Base-by-base conservation (phyloP, 2,113 vertebrate species). In the Centropristis striata region DNA sequence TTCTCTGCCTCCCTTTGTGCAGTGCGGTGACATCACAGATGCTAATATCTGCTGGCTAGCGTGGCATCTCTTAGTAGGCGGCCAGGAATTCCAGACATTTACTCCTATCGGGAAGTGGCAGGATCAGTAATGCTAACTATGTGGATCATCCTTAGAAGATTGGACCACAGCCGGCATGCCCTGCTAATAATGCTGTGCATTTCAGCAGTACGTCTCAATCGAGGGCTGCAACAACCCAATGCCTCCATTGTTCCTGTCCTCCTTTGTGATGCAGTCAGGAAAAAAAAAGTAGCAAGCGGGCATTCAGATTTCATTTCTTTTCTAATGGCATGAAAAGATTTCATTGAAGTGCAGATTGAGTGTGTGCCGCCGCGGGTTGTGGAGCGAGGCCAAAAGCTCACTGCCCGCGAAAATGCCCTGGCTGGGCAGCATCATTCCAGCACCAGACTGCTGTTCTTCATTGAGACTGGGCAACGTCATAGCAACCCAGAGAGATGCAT, bases 111-210 rank as follows among this genome's bases (percentile, higher is more conserved):
- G 81, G 90, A 85, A 88, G 84, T 81, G 27, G 84, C 89, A 54
- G 76, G 84, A 92, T 87, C 88, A 92, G 93, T 88, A 90, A 96
- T 94, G 91, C 90, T 91, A 96, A 94, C 81, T 95, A 96, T 96
- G 86, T 75, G 86, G 94, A 92, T 95, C 87, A 95, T 95, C 90
- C 83, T 75, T 80, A 81, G 73, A 83, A 71, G 92, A 95, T 76
- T 89, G 93, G 73, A 94, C 91, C 82, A 79, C 75, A 89, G 86
- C 82, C 75, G 68, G 70, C 81, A 70, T 86, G 80, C 85, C 90
- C 88, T 88, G 82, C 90, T 92, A 95, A 94, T 93, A 92, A 94
- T 88, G 86, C 88, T 86, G 86, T 91, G 86, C 85, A 81, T 93
- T 95, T 92, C 80, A 83, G 83, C 73, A 55, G 84, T 93, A 94